Base-by-base conservation (phyloP, 1,140 invertebrate species). In the Diabrotica virgifera region DNA sequence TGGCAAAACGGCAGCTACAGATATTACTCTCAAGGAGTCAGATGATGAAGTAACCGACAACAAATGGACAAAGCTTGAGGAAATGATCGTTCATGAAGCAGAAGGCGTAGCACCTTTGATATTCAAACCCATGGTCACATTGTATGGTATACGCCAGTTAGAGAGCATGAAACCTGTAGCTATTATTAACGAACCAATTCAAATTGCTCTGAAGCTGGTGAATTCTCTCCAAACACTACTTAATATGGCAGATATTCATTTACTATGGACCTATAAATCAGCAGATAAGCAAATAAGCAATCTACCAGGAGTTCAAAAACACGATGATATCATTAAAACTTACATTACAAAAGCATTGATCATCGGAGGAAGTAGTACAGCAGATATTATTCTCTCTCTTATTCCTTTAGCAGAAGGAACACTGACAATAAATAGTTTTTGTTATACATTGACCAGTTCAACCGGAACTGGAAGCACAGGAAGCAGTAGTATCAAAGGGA, bases 181-280 rank as follows among this genome's bases (percentile, higher is more conserved):
- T 35, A 87, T 92, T 66, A 83, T 91, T 71, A 87, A 87, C 75
- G 95, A 97, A 80, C 89, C 89, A 8, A 87, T 96, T 57, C 88
- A 88, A 78, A 83, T 95, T 59, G 87, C 89, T 58, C 80, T 96
- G 36, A 84, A 86, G 54, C 79, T 96, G 50, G 80, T 85, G 53
- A 96, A 97, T 81, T 90, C 91, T 2, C 80, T 96, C n/a, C 87
- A 90, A 67, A 89, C 94, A 52, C 80, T 87, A 5, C 74, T 95
- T 57, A 80, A 85, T 12, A 77, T 96, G 24, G 85, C 85, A 40
- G 86, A 93, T 68, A 81, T 96, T 5, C 85, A 87, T 72, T 78
- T 96, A 12, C 78, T 95, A n/a, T 96, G 93, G 92, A 86, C 82
- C 13, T 91, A 93, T 62, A 24, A 24, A 4, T 24, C 24, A 4